phyloP scores from a whole-genome alignment of 2,888 invertebrate genomes.

The Tyria jacobaeae region DNA sequence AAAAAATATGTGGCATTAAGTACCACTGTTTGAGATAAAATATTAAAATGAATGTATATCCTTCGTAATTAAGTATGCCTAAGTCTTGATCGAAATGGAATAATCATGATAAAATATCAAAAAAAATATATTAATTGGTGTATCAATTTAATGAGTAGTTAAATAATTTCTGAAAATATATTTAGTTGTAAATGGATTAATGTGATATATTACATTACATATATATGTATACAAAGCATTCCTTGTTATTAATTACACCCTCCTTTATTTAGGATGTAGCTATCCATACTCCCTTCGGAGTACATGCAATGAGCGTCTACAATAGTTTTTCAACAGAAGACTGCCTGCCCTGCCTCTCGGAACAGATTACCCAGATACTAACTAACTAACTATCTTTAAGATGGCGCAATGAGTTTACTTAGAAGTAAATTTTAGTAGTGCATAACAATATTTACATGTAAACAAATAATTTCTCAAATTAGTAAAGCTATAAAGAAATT shows the following conservation, averaged over 20 bases:
- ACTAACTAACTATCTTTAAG: too few relatives aligned
- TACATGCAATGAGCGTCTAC: too few relatives aligned
- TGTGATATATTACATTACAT: constrained; percentile 55
- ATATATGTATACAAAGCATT: constrained; percentile 57
- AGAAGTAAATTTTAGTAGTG: too few relatives aligned
- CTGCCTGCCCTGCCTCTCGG: too few relatives aligned
- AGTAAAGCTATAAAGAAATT: too few relatives aligned
- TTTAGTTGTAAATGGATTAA: constrained; percentile 45
- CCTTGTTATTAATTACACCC: constrained; percentile 46
- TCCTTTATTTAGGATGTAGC: background rate
- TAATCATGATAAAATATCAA: constrained; percentile 9
- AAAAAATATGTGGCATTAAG: background rate
- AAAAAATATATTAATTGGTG: constrained; percentile 26
- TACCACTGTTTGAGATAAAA: background rate
- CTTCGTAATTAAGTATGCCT: background rate
- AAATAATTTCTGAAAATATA: constrained; percentile 32
- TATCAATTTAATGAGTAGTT: constrained; percentile 41
- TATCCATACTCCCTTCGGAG: background rate
- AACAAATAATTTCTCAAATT: too few relatives aligned
- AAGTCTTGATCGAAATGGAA: background rate
- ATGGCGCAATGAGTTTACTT: too few relatives aligned
- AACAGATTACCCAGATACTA: too few relatives aligned
- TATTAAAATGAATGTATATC: background rate
- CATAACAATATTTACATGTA: too few relatives aligned
- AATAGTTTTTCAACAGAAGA: too few relatives aligned